Evolutionary conservation across 2,888 invertebrate species (phyloP).

Genomic region (Tenthredo amoena): DNA sequence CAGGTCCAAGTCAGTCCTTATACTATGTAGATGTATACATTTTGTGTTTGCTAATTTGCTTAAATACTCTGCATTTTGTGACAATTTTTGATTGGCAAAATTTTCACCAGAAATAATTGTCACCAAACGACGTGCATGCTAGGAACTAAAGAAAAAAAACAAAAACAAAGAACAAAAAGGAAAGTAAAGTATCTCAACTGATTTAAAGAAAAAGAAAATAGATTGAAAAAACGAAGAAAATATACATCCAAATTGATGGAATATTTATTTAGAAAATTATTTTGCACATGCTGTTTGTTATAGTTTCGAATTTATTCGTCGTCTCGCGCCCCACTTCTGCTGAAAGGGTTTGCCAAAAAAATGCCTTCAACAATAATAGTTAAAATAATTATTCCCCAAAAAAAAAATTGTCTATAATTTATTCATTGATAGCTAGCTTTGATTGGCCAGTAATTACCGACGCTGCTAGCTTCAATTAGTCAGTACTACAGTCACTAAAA

Average conservation of each 20-base stretch:
- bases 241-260: slow-evolving; percentile 40
- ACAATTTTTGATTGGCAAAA: slow-evolving; percentile 73
- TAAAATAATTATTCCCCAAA: slow-evolving; percentile 53
- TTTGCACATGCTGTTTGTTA: slow-evolving; percentile 42
- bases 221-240: slow-evolving; percentile 50
- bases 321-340: slow-evolving; percentile 42
- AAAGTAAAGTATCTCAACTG: neutral
- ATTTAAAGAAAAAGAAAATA: slow-evolving; percentile 57
- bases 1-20: slow-evolving; percentile 73
- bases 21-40: slow-evolving; percentile 76
- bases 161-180: slow-evolving; percentile 59
- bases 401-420: slow-evolving; percentile 60
- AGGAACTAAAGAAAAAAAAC: slow-evolving; percentile 55
- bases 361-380: slow-evolving; percentile 39
- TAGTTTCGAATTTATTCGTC: slow-evolving; percentile 34
- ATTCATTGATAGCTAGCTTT: slow-evolving; percentile 55
- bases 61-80: slow-evolving; percentile 75
- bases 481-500: slow-evolving; percentile 61
- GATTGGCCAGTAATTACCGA: slow-evolving; percentile 42
- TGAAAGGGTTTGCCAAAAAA: slow-evolving; percentile 48
- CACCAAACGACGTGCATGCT: slow-evolving; percentile 68
- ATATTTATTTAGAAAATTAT: slow-evolving; percentile 37
- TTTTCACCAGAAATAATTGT: slow-evolving; percentile 66
- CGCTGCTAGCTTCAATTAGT: slow-evolving; percentile 51
- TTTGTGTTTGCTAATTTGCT: slow-evolving; percentile 76